A percentile compares a stretch with the other conserved stretches of the same genome.
These are phyloP conservation scores for Enteromius unitaeniatus DNA, from an alignment of 2,797 vertebrate species.

Conservation along the genomic window DNA sequence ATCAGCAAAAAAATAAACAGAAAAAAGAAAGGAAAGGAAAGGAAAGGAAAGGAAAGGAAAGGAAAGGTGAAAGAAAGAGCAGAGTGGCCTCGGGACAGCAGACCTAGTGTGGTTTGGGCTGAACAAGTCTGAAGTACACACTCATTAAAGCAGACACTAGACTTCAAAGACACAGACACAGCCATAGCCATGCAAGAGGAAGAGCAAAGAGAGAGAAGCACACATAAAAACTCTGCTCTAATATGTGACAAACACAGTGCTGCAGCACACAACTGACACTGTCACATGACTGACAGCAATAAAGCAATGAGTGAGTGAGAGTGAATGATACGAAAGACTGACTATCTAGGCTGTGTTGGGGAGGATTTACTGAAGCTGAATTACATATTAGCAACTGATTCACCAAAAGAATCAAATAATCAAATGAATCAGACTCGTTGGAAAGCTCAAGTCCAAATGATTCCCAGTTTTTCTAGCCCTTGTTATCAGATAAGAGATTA, in stretches of 20 bases:
- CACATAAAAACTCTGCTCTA: not conserved
- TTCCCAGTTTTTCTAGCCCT: not conserved
- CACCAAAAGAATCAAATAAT: not conserved
- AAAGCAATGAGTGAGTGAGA: conserved; percentile 48
- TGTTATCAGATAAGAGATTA: conserved; percentile 9
- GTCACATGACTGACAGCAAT: conserved; percentile 41
- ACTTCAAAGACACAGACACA: conserved; percentile 66
- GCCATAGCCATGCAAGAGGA: conserved; percentile 45
- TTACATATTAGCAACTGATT: not conserved
- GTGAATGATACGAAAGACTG: conserved; percentile 29
- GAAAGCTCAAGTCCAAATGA: conserved; percentile 10
- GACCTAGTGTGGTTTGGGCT: conserved; percentile 48
- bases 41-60: not conserved
- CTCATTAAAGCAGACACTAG: conserved; percentile 75
- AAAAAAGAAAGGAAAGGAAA: not conserved
- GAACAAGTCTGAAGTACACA: conserved; percentile 65
- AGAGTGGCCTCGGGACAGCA: conserved; percentile 51
- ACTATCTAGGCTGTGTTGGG: not conserved
- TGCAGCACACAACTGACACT: conserved; percentile 24
- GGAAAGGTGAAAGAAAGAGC: not conserved
- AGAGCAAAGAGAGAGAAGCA: conserved; percentile 1
- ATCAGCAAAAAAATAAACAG: too few relatives aligned
- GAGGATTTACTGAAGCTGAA: not conserved
- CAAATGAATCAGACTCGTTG: not conserved
- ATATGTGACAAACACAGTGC: not conserved